Conservation (phyloP, 2,113 vertebrate species). For the Bos indicus region DNA sequence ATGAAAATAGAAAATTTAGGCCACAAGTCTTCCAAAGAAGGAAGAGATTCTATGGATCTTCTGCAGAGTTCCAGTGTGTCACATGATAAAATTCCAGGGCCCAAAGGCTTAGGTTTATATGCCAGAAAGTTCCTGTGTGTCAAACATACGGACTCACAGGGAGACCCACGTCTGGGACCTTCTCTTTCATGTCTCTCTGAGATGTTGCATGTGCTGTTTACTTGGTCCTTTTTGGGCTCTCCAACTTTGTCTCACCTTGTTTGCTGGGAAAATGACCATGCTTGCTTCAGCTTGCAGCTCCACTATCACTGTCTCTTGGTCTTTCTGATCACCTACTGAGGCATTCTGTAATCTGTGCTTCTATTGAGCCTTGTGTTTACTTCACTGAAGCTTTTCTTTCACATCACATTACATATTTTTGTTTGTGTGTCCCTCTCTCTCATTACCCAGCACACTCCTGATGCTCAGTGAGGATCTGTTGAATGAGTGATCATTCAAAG, state of each 20-base stretch:
- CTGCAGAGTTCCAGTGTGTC: background rate
- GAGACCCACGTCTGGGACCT: background rate
- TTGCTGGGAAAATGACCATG: background rate
- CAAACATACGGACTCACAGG: accelerated
- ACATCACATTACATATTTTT: background rate
- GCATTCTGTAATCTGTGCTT: background rate
- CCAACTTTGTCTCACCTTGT: too few species aligned
- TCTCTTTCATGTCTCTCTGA: background rate
- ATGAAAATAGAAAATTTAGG: background rate
- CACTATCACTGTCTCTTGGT: too few species aligned
- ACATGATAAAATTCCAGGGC: background rate
- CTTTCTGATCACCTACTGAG: background rate
- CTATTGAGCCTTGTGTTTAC: background rate
- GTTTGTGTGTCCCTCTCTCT: background rate
- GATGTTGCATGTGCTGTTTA: accelerated
- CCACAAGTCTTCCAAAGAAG: background rate
- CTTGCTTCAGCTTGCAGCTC: background rate
- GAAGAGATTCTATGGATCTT: background rate
- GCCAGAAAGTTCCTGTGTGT: background rate
- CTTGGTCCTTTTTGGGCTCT: background rate
- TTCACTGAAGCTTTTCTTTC: background rate
- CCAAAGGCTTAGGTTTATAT: background rate
- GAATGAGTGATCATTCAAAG: background rate
- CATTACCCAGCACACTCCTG: background rate
- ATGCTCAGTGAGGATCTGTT: background rate